Evolutionary conservation across 2,113 vertebrate genomes (phyloP).

Genomic region (Dipodomys ordii): DNA sequence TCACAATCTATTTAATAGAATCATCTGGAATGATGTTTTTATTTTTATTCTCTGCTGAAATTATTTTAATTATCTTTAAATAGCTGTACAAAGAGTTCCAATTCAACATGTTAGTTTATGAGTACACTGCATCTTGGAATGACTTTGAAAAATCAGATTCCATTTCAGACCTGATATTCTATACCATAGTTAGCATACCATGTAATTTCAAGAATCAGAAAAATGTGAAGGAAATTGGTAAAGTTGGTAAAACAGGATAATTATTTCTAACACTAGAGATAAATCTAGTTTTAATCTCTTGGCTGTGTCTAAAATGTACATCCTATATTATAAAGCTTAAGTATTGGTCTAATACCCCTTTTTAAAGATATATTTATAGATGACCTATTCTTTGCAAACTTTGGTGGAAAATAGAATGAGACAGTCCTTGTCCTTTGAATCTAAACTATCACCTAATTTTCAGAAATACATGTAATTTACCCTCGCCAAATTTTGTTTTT

Average conservation of each 20-base stretch:
- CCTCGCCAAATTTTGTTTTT: not conserved
- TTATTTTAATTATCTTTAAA: too few species aligned
- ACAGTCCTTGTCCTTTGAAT: not conserved
- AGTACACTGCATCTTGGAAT: not conserved
- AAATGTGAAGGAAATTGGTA: not conserved
- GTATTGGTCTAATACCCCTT: not conserved
- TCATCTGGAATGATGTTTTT: not conserved
- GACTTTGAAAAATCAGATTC: slow-evolving; percentile 3
- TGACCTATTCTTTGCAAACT: not conserved
- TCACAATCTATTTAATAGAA: not conserved
- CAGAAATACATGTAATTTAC: slow-evolving; percentile 32
- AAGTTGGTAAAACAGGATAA: not conserved
- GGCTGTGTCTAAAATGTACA: not conserved
- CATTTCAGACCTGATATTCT: not conserved
- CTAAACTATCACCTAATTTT: slow-evolving; percentile 18
- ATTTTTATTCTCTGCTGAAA: too few species aligned
- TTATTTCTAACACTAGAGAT: not conserved
- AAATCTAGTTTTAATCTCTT: not conserved
- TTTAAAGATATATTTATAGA: slow-evolving; percentile 28
- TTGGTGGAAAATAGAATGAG: not conserved
- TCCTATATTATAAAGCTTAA: not conserved
- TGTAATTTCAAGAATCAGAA: not conserved
- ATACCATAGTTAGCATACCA: not conserved
- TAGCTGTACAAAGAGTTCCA: too few species aligned
- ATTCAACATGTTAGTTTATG: too few species aligned